Conservation (phyloP, 2,113 vertebrate genomes). For the Nannobrachium achirus region DNA sequence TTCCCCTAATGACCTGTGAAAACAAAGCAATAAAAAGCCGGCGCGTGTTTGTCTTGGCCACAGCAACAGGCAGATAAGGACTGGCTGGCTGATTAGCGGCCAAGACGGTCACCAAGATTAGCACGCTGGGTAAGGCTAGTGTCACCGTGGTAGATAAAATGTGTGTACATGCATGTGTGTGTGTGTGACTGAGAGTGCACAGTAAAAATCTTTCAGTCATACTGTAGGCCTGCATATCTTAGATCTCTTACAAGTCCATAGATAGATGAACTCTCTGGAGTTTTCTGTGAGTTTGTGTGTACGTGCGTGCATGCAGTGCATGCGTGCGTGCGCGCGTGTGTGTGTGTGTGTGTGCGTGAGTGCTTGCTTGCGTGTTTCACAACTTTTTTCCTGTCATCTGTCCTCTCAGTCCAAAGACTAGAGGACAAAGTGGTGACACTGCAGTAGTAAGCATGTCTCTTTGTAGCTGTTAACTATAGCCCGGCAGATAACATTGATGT, state of each 20-base stretch:
- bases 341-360: constrained; percentile 16
- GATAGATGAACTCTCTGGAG: no score
- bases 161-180: constrained; percentile 1
- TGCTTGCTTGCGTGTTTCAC: constrained; percentile 22
- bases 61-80: constrained; percentile 76
- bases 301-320: neutral
- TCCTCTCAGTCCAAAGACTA: constrained; percentile 14
- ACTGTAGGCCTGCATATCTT: no score
- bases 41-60: constrained; percentile 82
- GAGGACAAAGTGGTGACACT: neutral
- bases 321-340: neutral
- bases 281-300: no score
- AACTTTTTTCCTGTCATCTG: constrained; percentile 15
- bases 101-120: constrained; percentile 65
- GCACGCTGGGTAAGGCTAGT: constrained; percentile 30
- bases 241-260: no score
- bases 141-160: constrained; percentile 43
- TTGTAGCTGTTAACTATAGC: no score
- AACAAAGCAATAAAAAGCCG: constrained; percentile 77
- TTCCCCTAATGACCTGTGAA: constrained; percentile 78
- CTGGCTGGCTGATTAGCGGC: constrained; percentile 69
- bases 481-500: neutral
- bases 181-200: constrained; percentile 6
- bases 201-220: no score
- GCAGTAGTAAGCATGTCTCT: neutral